phyloP scores from a whole-genome alignment of 2,113 vertebrate genomes.

The Osmerus mordax region DNA sequence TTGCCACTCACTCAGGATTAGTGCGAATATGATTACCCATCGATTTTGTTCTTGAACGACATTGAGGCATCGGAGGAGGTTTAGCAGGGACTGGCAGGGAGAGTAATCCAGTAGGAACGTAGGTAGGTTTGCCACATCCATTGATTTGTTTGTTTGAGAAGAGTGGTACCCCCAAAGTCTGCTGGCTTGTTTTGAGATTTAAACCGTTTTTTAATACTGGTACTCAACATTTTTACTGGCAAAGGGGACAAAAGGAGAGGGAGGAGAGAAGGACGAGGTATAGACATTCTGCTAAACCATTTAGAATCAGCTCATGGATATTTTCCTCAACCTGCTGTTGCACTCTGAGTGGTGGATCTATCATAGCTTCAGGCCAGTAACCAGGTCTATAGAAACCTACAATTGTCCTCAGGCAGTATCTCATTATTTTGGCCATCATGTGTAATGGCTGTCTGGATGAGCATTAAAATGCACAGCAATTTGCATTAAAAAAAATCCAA shows the following conservation, averaged over 20 bases:
- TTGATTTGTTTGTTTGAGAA: slow-evolving; percentile 62
- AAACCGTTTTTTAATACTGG: slow-evolving; percentile 24
- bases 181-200: slow-evolving; percentile 38
- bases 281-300: too few relatives aligned
- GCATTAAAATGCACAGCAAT: too few relatives aligned
- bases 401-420: too few relatives aligned
- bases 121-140: slow-evolving; percentile 30
- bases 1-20: slow-evolving; percentile 39
- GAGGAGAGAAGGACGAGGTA: background rate
- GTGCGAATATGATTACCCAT: slow-evolving; percentile 57
- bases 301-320: too few relatives aligned
- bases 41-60: slow-evolving; percentile 48
- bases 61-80: slow-evolving; percentile 36
- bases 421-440: too few relatives aligned
- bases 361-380: too few relatives aligned
- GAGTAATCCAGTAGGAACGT: slow-evolving; percentile 41
- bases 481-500: too few relatives aligned
- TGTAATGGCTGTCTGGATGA: too few relatives aligned
- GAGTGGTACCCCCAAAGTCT: slow-evolving; percentile 41
- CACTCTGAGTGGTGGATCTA: background rate
- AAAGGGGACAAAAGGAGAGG: background rate
- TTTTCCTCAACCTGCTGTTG: slow-evolving; percentile 12
- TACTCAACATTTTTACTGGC: background rate
- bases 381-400: too few relatives aligned
- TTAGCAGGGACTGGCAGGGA: slow-evolving; percentile 33